phyloP scores from a whole-genome alignment of 2,113 vertebrate species.

The Ardeotis arabs region DNA sequence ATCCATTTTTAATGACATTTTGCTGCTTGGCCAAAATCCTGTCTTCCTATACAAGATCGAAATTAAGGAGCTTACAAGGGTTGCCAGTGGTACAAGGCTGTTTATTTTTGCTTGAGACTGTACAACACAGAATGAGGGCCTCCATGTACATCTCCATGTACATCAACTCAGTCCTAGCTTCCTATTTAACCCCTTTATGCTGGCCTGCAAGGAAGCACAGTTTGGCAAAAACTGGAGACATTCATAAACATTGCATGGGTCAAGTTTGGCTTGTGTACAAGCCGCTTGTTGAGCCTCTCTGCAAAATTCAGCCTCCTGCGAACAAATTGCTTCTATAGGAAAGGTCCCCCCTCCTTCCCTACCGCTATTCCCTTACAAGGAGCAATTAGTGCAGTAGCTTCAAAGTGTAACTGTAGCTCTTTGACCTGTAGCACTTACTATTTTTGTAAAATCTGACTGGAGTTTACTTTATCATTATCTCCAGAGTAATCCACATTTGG shows the following conservation, averaged over 20 bases:
- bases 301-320: not conserved
- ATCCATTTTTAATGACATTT: not conserved
- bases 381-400: not conserved
- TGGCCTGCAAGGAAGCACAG: not conserved
- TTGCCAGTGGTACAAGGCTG: not conserved
- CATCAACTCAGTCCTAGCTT: not conserved
- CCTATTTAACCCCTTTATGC: not conserved
- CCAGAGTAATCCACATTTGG: not conserved
- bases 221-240: not conserved
- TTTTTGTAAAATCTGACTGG: not conserved
- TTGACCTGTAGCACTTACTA: not conserved
- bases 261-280: not conserved
- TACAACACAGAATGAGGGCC: not conserved
- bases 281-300: not conserved
- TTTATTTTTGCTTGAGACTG: not conserved
- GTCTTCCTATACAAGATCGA: not conserved
- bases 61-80: not conserved
- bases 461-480: not conserved
- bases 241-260: not conserved
- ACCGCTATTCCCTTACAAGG: not conserved
- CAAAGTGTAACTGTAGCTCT: not conserved
- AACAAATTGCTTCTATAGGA: not conserved
- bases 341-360: not conserved
- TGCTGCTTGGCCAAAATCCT: not conserved
- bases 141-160: not conserved